Conservation (phyloP, 2,113 vertebrate species). For the Oryzias melastigma region DNA sequence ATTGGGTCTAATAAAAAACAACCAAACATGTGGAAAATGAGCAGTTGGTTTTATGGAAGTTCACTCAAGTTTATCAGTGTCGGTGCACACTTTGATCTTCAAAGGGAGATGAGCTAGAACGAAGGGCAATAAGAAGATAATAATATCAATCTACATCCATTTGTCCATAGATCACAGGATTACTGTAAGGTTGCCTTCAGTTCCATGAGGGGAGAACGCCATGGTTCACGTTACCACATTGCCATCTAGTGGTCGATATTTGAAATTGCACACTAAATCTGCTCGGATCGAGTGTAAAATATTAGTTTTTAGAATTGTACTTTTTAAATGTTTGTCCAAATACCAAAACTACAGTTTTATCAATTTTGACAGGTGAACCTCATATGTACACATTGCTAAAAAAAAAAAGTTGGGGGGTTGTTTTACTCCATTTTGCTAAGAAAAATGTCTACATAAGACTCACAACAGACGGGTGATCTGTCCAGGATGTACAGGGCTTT, state of each 20-base stretch:
- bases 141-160: slow-evolving; percentile 64
- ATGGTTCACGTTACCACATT: slow-evolving; percentile 52
- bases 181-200: slow-evolving; percentile 6
- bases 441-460: no score
- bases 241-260: slow-evolving; percentile 61
- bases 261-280: not conserved
- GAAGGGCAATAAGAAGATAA: slow-evolving; percentile 72
- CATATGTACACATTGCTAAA: no score
- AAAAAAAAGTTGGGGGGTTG: no score
- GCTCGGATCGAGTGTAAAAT: no score
- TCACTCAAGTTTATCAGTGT: slow-evolving; percentile 63
- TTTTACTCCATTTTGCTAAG: no score
- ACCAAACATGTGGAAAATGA: slow-evolving; percentile 43
- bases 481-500: no score
- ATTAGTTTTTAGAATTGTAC: no score
- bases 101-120: slow-evolving; percentile 73
- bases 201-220: not conserved
- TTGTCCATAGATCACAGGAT: slow-evolving; percentile 58
- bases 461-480: no score
- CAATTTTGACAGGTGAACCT: no score
- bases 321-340: no score
- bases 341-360: no score
- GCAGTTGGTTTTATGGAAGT: slow-evolving; percentile 73
- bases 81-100: slow-evolving; percentile 78
- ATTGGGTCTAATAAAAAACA: not conserved